These are phyloP conservation scores for Lepidocyrtinus sp. DNA, from an alignment of 2,888 invertebrate genomes.

Conservation along the genomic window DNA sequence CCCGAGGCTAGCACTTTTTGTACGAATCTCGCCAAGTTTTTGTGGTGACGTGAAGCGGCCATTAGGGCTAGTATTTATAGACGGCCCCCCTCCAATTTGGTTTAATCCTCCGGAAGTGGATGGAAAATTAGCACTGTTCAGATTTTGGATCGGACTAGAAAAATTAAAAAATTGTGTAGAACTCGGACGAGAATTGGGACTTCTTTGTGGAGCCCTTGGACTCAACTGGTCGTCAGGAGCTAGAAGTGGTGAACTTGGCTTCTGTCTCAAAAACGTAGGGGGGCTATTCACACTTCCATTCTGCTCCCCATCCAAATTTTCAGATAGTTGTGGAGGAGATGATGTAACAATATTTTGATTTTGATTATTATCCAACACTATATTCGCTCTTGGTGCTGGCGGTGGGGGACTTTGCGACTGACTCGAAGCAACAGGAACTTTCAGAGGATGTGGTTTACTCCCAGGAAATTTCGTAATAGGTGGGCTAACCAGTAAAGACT, in stretches of 20 bases:
- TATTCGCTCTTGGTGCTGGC: background rate
- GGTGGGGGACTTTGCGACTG: no score
- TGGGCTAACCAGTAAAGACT: constrained; percentile 23
- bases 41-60: constrained; percentile 22
- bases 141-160: constrained; percentile 51
- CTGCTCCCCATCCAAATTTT: background rate
- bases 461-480: constrained; percentile 38
- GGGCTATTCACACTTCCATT: constrained; percentile 36
- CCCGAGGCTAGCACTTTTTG: constrained; percentile 67
- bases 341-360: constrained; percentile 16
- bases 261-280: constrained; percentile 37
- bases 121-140: constrained; percentile 44
- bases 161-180: constrained; percentile 36
- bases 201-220: constrained; percentile 27
- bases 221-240: constrained; percentile 23
- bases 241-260: constrained; percentile 37
- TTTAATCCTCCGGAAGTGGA: constrained; percentile 37
- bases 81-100: constrained; percentile 8
- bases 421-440: no score
- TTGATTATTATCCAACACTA: background rate
- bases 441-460: constrained; percentile 12
- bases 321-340: background rate
- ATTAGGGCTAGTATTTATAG: no score
- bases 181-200: constrained; percentile 25
- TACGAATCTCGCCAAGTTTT: constrained; percentile 49